A percentile compares a stretch with the other conserved stretches of the same genome.
These are phyloP conservation scores for Monopis laevigella DNA, from an alignment of 2,888 invertebrate species.

Conservation along the genomic window DNA sequence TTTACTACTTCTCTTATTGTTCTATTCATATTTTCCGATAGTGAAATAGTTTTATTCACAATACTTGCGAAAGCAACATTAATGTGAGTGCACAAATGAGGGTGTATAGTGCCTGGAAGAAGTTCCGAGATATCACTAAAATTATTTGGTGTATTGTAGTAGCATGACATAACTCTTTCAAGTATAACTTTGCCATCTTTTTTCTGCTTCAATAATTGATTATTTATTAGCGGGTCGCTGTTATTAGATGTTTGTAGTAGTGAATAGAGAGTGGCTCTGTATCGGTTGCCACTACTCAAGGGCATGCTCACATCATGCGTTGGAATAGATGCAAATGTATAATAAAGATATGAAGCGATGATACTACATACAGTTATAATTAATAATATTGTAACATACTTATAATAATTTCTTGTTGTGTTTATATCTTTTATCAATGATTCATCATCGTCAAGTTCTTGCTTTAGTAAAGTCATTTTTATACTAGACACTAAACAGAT, in stretches of 20 bases:
- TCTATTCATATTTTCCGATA: slow-evolving; percentile 48
- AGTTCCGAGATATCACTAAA: slow-evolving; percentile 37
- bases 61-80: slow-evolving; percentile 80
- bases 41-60: slow-evolving; percentile 65
- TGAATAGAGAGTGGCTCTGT: neutral
- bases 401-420: too few relatives aligned
- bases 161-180: slow-evolving; percentile 66
- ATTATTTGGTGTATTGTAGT: slow-evolving; percentile 73
- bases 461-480: too few relatives aligned
- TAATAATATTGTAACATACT: too few relatives aligned
- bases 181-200: neutral
- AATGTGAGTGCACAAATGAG: slow-evolving; percentile 83
- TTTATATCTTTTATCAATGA: too few relatives aligned
- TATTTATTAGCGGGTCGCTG: neutral
- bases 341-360: too few relatives aligned
- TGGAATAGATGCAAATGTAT: too few relatives aligned
- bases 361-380: too few relatives aligned
- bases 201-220: neutral
- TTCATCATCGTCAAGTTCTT: too few relatives aligned
- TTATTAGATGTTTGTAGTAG: neutral
- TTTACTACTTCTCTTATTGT: slow-evolving; percentile 47
- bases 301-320: too few relatives aligned
- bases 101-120: slow-evolving; percentile 69
- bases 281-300: too few relatives aligned
- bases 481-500: too few relatives aligned